Percentiles rank a stretch among this genome's conserved stretches.
phyloP scores from a whole-genome alignment of 2,113 vertebrate genomes.

The Plecturocebus donacophilus region DNA sequence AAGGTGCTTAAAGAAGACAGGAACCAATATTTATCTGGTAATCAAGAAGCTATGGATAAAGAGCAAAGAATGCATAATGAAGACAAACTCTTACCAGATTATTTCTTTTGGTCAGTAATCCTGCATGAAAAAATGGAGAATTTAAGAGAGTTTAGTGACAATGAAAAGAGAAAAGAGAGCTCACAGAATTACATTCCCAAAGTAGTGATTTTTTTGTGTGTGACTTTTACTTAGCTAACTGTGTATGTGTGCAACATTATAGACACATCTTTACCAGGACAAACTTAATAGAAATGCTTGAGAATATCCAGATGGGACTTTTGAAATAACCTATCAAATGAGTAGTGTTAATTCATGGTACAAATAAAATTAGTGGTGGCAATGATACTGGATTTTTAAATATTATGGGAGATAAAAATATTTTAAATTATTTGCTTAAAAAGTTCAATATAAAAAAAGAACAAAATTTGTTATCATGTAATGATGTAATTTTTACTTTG shows the following conservation, averaged over 20 bases:
- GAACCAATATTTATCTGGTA: slow-evolving; percentile 75
- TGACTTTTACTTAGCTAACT: neutral
- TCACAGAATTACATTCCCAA: slow-evolving; percentile 10
- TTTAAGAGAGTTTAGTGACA: slow-evolving; percentile 47
- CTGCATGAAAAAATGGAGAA: slow-evolving; percentile 40
- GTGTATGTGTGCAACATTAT: neutral
- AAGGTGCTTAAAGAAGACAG: slow-evolving; percentile 73
- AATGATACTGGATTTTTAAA: neutral
- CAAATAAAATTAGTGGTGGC: neutral
- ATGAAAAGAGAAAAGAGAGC: neutral
- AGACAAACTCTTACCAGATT: neutral
- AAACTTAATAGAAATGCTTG: neutral
- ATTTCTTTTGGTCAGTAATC: slow-evolving; percentile 50
- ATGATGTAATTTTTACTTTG: neutral
- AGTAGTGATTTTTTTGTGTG: slow-evolving; percentile 46
- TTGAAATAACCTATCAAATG: neutral
- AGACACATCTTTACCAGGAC: neutral
- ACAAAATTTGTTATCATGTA: neutral
- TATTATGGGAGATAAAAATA: neutral
- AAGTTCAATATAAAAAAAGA: neutral
- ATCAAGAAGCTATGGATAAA: slow-evolving; percentile 60
- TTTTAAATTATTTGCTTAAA: neutral
- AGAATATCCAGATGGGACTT: neutral
- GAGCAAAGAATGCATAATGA: slow-evolving; percentile 38
- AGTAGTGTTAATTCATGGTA: neutral